A percentile compares a stretch with the other conserved stretches of the same genome.
Evolutionary conservation across 2,797 vertebrate genomes (phyloP).

Genomic region (Streptopelia turtur): DNA sequence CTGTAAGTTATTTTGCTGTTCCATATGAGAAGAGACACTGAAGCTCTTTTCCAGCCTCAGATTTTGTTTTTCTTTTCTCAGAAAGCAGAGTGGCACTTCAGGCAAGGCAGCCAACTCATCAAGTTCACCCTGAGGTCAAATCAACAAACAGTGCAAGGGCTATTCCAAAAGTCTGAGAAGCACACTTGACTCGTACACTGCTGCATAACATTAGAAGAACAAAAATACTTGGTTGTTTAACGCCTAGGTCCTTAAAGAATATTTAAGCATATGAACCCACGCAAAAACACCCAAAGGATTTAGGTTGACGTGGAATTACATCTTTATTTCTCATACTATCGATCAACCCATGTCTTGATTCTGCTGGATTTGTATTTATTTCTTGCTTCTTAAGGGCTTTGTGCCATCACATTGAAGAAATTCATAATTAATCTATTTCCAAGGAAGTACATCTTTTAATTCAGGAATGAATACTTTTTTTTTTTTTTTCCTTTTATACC

Average conservation of each 20-base stretch:
- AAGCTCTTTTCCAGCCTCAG: not conserved
- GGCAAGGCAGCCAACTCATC: not conserved
- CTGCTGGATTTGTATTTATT: not conserved
- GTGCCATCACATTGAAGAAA: not conserved
- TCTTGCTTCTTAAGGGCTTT: not conserved
- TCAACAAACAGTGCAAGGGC: not conserved
- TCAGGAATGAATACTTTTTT: not conserved
- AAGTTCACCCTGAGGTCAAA: not conserved
- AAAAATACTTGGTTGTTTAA: not conserved
- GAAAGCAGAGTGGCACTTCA: not conserved
- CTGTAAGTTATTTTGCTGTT: not conserved
- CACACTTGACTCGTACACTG: not conserved
- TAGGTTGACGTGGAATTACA: not conserved
- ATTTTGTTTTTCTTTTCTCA: not conserved
- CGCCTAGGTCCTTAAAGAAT: not conserved
- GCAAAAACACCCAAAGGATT: not conserved
- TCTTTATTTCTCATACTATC: not conserved
- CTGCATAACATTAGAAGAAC: not conserved
- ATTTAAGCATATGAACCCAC: not conserved
- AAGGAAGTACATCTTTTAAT: not conserved
- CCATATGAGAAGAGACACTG: not conserved
- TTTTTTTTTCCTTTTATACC: not conserved
- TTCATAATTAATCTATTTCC: not conserved
- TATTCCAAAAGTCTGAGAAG: not conserved
- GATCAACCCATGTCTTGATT: not conserved